Evolutionary conservation across 2,797 vertebrate species (phyloP), one percentile per base, ranked within the genome.

Genomic region (Acipenser oxyrinchus): DNA sequence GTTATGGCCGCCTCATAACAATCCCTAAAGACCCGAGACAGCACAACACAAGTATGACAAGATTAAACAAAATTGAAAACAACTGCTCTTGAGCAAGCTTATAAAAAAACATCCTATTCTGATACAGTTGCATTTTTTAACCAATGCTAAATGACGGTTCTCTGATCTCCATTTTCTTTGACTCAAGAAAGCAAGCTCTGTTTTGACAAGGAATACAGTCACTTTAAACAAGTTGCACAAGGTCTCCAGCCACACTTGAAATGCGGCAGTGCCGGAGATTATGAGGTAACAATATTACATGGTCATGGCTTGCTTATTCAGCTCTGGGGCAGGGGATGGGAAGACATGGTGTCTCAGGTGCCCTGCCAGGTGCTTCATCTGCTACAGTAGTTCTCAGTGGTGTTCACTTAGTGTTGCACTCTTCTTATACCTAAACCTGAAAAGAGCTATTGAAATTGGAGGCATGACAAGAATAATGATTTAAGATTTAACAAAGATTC

Each of bases 161-260:
- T 18, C 18, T 18, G 18, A 18, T 18, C 18, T 18, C 18, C 18
- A 18, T 18, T 18, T 18, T 18, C 18, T 18, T 18, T 18, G 18
- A 18, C 18, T 18, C 18, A 18, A 18, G 1, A 18, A 18, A 18
- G 18, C 37, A 37, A 37, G 5, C 37, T 37, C 37, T 37, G 37
- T 37, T 37, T 37, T 37, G 37, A 37, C 74, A 72, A 74, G 81
- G 79, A 81, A 78, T 80, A 82, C 76, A 77, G 83, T 87, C 87
- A 81, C 79, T 72, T 58, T 58, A 58, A 58, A 13, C 55, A n/a
- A 13, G 55, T 58, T n/a, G 77, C 76, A 73, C 79, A 73, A 74
- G 78, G 78, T 80, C 81, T 86, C 86, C 83, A 81, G 82, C 77
- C 84, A 78, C 79, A 82, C 76, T 79, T 88, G 84, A 82, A 82